Evolutionary conservation across 2,888 invertebrate genomes (phyloP).

Genomic region (Nymphalis urticae): DNA sequence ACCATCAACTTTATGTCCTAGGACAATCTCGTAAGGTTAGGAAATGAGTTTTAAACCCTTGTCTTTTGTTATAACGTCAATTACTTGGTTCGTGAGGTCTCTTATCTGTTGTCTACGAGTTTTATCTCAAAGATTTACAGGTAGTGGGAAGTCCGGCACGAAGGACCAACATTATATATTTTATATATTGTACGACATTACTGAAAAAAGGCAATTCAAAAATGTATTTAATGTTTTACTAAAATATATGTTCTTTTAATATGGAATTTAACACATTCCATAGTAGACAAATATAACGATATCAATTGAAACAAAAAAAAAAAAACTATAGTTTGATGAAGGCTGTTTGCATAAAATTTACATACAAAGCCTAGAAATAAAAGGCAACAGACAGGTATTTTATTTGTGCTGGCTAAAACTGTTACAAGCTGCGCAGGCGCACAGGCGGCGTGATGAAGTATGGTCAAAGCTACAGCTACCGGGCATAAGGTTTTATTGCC

Average conservation of each 20-base stretch:
- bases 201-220: background rate
- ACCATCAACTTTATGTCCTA: slow-evolving; percentile 55
- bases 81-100: slow-evolving; percentile 66
- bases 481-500: slow-evolving; percentile 53
- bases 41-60: slow-evolving; percentile 54
- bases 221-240: background rate
- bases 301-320: background rate
- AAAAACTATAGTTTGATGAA: background rate
- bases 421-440: slow-evolving; percentile 49
- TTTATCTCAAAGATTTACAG: slow-evolving; percentile 73
- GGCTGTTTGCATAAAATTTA: slow-evolving; percentile 44
- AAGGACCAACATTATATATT: slow-evolving; percentile 51
- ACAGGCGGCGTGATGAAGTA: slow-evolving; percentile 47
- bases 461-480: slow-evolving; percentile 46
- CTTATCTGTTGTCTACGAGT: slow-evolving; percentile 63
- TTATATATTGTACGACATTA: slow-evolving; percentile 3
- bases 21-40: slow-evolving; percentile 49
- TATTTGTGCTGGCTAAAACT: slow-evolving; percentile 4
- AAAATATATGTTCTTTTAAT: no score
- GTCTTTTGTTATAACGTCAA: slow-evolving; percentile 72
- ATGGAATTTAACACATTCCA: background rate
- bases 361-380: slow-evolving; percentile 57
- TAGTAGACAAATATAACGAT: background rate
- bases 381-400: slow-evolving; percentile 52
- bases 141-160: slow-evolving; percentile 54